Conservation (phyloP, 1,140 invertebrate species). For the Ceratosolen fusciceps region DNA sequence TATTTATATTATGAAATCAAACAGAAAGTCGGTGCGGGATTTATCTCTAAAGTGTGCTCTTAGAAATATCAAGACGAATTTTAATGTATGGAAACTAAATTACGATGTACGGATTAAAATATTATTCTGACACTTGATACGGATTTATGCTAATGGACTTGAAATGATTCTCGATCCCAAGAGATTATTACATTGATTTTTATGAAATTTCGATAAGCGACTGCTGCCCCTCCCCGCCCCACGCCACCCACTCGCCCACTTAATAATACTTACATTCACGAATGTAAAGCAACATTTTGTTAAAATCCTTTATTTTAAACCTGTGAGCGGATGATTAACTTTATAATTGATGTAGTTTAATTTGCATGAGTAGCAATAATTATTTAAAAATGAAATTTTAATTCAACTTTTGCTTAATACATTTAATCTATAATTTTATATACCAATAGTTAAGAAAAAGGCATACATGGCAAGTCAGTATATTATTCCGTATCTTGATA, state of each 20-base stretch:
- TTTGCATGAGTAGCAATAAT: no score
- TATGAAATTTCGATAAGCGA: not conserved
- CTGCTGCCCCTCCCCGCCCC: no score
- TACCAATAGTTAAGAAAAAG: not conserved
- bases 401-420: not conserved
- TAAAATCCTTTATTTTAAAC: no score
- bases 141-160: not conserved
- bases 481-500: not conserved
- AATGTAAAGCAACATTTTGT: no score
- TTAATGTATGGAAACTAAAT: conserved; percentile 18
- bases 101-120: conserved; percentile 2
- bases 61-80: not conserved
- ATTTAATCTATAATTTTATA: not conserved
- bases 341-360: no score
- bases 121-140: not conserved
- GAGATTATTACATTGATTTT: not conserved
- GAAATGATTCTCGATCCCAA: not conserved
- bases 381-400: not conserved
- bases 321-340: no score
- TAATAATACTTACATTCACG: no score
- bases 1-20: conserved; percentile 30
- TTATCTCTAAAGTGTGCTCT: not conserved
- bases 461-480: not conserved
- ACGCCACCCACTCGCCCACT: no score
- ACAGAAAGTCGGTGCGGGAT: conserved; percentile 8